A percentile compares a stretch with the other conserved stretches of the same genome.
phyloP scores from a whole-genome alignment of 2,797 vertebrate genomes.

The Stomatorhinus walkeri region DNA sequence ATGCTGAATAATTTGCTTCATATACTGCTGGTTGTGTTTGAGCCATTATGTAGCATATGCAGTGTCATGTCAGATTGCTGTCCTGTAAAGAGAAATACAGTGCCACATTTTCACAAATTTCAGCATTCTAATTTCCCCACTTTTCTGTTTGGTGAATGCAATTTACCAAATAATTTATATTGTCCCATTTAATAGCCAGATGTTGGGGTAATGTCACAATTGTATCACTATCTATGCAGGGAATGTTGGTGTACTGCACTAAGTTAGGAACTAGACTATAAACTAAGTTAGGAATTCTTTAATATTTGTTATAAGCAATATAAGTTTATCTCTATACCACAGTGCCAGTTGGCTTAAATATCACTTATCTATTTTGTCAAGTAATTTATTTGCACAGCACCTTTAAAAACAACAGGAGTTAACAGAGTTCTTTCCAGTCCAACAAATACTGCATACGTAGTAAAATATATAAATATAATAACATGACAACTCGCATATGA shows the following conservation, averaged over 20 bases:
- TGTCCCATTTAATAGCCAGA: not conserved
- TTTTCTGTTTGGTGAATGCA: not conserved
- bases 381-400: not conserved
- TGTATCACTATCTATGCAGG: not conserved
- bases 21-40: not conserved
- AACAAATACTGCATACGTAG: not conserved
- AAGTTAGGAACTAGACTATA: not conserved
- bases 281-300: not conserved
- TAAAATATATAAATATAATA: not conserved
- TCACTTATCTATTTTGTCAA: not conserved
- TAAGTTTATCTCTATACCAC: not conserved
- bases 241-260: not conserved
- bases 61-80: not conserved
- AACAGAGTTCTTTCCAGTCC: not conserved
- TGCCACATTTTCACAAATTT: not conserved
- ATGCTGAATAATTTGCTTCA: not conserved
- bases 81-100: not conserved
- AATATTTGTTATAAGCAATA: not conserved
- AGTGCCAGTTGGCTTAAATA: not conserved
- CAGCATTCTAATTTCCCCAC: not conserved
- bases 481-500: not conserved
- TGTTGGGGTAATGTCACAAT: not conserved
- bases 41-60: not conserved
- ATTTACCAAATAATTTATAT: not conserved
- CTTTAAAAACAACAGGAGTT: not conserved